Conservation (phyloP, 2,888 invertebrate species). For the Acronicta psi region DNA sequence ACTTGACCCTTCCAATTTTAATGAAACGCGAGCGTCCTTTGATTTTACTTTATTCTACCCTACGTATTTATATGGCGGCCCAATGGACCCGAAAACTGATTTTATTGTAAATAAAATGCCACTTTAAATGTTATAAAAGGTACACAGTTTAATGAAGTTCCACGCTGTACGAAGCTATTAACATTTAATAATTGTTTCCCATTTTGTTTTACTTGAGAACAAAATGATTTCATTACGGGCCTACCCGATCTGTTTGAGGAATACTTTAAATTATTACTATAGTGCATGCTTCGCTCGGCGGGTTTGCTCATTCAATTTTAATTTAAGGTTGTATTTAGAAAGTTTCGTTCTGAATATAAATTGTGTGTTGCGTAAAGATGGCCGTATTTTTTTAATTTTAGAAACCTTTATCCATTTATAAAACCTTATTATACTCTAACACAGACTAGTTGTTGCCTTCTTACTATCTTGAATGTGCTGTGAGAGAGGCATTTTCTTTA, state of each 20-base stretch:
- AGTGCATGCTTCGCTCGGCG: slow-evolving; percentile 54
- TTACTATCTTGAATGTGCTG: too few species aligned
- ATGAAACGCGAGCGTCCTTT: slow-evolving; percentile 27
- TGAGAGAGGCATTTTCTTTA: too few species aligned
- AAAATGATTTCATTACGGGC: slow-evolving; percentile 68
- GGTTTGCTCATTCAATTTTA: slow-evolving; percentile 56
- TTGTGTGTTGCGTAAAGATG: slow-evolving; percentile 33
- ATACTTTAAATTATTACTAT: slow-evolving; percentile 63
- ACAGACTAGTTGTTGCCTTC: too few species aligned
- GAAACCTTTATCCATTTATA: too few species aligned
- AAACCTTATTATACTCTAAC: too few species aligned
- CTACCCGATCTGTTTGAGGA: slow-evolving; percentile 63
- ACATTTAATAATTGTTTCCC: slow-evolving; percentile 65
- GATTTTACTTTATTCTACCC: slow-evolving; percentile 33
- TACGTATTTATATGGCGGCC: slow-evolving; percentile 51
- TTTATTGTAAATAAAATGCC: slow-evolving; percentile 56
- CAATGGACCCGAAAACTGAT: slow-evolving; percentile 45
- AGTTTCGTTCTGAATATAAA: slow-evolving; percentile 23
- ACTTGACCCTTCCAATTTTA: slow-evolving; percentile 26
- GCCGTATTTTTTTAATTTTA: background rate
- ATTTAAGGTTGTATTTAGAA: slow-evolving; percentile 41
- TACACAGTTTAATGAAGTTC: slow-evolving; percentile 55
- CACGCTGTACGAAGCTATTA: slow-evolving; percentile 51
- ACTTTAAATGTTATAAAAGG: slow-evolving; percentile 58
- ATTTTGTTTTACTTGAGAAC: slow-evolving; percentile 68